phyloP scores from a whole-genome alignment of 2,888 invertebrate species.

The Nephrotoma appendiculata region DNA sequence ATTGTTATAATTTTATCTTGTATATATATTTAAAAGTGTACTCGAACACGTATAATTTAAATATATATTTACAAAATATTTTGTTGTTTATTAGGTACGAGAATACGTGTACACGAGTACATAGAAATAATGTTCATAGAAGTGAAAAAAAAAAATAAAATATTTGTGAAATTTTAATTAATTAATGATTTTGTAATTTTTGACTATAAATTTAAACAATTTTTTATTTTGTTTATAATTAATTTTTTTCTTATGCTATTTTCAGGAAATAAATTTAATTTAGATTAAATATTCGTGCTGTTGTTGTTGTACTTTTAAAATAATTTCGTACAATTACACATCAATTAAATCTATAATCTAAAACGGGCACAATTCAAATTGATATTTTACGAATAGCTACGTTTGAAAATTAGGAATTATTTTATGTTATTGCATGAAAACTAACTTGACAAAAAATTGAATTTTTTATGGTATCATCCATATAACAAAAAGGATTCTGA shows the following conservation, averaged over 20 bases:
- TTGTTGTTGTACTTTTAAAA: not conserved
- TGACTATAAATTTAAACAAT: not conserved
- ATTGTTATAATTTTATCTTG: not conserved
- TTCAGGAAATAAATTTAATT: not conserved
- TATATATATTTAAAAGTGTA: not conserved
- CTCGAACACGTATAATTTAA: not conserved
- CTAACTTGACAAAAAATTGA: too few relatives aligned
- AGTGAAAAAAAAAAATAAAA: not conserved
- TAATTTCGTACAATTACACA: not conserved
- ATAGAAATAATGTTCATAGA: not conserved
- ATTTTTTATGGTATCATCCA: too few relatives aligned
- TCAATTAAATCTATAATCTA: not conserved
- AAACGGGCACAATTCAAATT: not conserved
- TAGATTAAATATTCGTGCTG: not conserved
- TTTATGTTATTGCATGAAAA: too few relatives aligned
- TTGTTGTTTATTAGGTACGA: not conserved
- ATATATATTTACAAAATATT: not conserved
- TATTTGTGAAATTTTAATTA: not conserved
- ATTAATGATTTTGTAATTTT: not conserved
- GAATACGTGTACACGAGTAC: not conserved
- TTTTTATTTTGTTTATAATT: not conserved
- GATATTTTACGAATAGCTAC: too few relatives aligned
- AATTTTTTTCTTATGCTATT: not conserved
- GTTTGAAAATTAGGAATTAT: too few relatives aligned
- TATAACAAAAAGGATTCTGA: too few relatives aligned